Evolutionary conservation across 1,140 invertebrate species (phyloP), one percentile per base, ranked within the genome.

Genomic region (Meloidogyne floridensis): DNA sequence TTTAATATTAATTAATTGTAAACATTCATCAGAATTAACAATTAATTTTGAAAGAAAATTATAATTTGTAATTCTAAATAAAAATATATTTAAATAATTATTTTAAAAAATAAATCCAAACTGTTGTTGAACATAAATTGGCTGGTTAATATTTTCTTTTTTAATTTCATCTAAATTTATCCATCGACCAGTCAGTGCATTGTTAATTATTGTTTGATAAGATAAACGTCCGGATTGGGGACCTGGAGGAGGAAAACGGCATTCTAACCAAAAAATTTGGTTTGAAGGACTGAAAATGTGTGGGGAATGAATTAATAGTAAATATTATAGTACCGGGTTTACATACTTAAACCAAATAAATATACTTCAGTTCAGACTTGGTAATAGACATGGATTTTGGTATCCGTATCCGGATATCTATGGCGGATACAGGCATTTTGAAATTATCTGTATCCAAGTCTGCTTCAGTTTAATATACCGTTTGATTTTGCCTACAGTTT

Each of bases 141-240:
- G 15, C 20, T 56, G 56, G 47, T 76, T 11, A 15, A 15, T n/a
- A 9, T 6, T 9, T 53, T 53, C 74, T 56, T 75, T 43, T 32
- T 59, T 51, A 6, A 18, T 65, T 65, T 65, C n/a, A 11, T 47
- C 3, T 2, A 69, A 43, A 59, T 78, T 70, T 1, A 79, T 11
- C 77, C 77, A 79, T 71, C 72, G 77, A 4, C 59, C 77, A 43
- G n/a, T 72, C 51, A 79, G 10, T n/a, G 77, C 77, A 71, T 79
- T 79, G 11, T 79, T 69, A 42, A 79, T 72, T 3, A 79, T 72
- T 32, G 77, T 79, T 71, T 79, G 77, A 18, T 71, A 69, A 13
- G 77, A 79, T 10, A 79, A 56, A 8, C 77, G 77, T 8, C 65
- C 77, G 42, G 32, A 65, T 71, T 79, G 77, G 51, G 77, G 65